These are phyloP conservation scores for Panagrolaimus sp. DNA, from an alignment of 1,140 invertebrate genomes.

Conservation along the genomic window DNA sequence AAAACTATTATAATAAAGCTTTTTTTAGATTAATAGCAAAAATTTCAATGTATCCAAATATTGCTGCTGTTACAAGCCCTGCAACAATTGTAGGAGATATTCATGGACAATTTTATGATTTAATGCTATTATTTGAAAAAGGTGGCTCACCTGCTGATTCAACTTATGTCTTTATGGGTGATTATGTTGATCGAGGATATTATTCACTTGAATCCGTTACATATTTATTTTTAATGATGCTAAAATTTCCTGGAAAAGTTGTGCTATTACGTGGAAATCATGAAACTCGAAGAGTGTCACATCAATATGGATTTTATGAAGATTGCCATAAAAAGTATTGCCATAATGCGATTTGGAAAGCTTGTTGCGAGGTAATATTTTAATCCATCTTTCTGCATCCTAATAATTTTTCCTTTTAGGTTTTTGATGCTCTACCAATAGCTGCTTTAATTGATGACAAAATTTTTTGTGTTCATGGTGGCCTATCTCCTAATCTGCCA, in stretches of 20 bases:
- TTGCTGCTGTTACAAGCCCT: constrained; percentile 46
- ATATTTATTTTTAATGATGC: constrained; percentile 87
- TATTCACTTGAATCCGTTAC: constrained; percentile 99
- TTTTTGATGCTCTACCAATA: constrained; percentile 55
- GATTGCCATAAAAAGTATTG: constrained; percentile 58
- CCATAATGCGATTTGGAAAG: constrained; percentile 53
- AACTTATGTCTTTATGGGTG: constrained; percentile 47
- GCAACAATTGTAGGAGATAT: constrained; percentile 55
- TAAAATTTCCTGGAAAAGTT: constrained; percentile 95
- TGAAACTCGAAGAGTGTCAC: constrained; percentile 74
- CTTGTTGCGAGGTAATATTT: constrained; percentile 52
- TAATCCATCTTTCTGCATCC: too few species aligned
- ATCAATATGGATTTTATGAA: constrained; percentile 63
- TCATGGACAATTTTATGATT: constrained; percentile 72
- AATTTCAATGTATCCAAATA: constrained; percentile 35
- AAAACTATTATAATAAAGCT: too few species aligned
- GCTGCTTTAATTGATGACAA: constrained; percentile 52
- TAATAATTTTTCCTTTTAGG: constrained; percentile 7
- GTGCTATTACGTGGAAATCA: constrained; percentile 93
- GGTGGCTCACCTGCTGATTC: constrained; percentile 71
- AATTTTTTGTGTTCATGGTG: constrained; percentile 54
- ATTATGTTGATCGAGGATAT: constrained; percentile 98
- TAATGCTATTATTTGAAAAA: constrained; percentile 98
- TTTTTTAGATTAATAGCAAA: constrained; percentile 38
- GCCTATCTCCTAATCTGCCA: constrained; percentile 50